Percentiles rank a stretch among this genome's conserved stretches.
Evolutionary conservation across 2,113 vertebrate species (phyloP).

Genomic region (Orycteropus afer): DNA sequence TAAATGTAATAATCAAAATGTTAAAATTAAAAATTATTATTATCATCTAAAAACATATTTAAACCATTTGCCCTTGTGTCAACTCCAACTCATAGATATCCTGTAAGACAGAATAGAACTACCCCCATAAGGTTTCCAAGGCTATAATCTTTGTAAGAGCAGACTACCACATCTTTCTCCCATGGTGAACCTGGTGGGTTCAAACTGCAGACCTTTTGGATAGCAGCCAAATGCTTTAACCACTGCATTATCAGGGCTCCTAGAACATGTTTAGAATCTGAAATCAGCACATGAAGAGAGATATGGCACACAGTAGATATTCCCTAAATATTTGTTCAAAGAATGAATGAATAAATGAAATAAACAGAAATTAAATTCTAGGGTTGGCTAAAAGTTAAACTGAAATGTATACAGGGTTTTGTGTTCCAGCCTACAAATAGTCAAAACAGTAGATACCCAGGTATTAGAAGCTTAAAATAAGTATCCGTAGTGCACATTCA

Average conservation of each 20-base stretch:
- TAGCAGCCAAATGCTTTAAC: neutral
- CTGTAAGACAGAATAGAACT: neutral
- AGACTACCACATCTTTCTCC: neutral
- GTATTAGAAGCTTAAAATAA: neutral
- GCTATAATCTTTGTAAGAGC: neutral
- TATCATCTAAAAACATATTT: neutral
- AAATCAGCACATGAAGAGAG: neutral
- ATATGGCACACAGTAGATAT: neutral
- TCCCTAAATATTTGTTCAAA: conserved; percentile 2
- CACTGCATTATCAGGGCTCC: neutral
- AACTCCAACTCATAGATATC: neutral
- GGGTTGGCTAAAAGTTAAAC: neutral
- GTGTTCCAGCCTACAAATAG: neutral
- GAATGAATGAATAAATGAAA: neutral
- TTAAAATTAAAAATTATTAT: neutral
- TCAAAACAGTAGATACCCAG: neutral
- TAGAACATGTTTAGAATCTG: neutral
- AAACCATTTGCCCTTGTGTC: neutral
- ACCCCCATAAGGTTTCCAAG: neutral
- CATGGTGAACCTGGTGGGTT: neutral
- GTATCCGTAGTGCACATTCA: neutral
- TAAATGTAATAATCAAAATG: neutral
- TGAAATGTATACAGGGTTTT: neutral
- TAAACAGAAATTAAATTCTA: neutral
- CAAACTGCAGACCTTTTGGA: neutral